A percentile compares a stretch with the other conserved stretches of the same genome.
These are phyloP conservation scores for Drosophila obscura DNA, from an alignment of 1,140 invertebrate species.

Conservation along the genomic window DNA sequence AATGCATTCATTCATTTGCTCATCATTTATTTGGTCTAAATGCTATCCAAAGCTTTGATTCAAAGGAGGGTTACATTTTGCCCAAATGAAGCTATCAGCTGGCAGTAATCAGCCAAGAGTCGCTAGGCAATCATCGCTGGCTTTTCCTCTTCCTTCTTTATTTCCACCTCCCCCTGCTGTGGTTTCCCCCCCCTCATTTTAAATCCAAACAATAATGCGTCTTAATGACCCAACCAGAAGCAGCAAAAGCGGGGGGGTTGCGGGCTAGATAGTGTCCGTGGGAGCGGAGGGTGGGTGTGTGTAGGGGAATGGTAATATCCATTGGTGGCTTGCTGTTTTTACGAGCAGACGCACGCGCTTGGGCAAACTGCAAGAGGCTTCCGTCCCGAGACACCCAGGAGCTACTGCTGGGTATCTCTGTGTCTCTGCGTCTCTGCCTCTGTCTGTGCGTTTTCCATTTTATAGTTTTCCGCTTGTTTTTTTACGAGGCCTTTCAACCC, in stretches of 20 bases:
- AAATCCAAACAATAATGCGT: conserved; percentile 58
- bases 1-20: no score
- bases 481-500: conserved; percentile 77
- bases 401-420: conserved; percentile 47
- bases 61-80: background rate
- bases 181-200: conserved; percentile 4
- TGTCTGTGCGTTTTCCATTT: conserved; percentile 72
- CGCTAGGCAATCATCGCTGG: conserved; percentile 17
- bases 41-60: background rate
- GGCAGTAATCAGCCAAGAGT: conserved; percentile 50
- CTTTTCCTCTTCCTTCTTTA: conserved; percentile 7
- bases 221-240: conserved; percentile 61
- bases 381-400: conserved; percentile 38
- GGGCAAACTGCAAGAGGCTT: conserved; percentile 52
- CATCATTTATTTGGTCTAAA: conserved; percentile 10
- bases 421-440: conserved; percentile 28
- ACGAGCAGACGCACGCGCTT: conserved; percentile 50
- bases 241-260: conserved; percentile 28
- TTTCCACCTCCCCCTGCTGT: background rate
- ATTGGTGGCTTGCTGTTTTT: conserved; percentile 70
- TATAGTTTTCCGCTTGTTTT: conserved; percentile 77
- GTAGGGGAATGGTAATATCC: conserved; percentile 4
- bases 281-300: conserved; percentile 2
- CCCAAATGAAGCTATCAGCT: conserved; percentile 56
- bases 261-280: background rate